Evolutionary conservation across 1,140 invertebrate species (phyloP).

Genomic region (Diprion similis): DNA sequence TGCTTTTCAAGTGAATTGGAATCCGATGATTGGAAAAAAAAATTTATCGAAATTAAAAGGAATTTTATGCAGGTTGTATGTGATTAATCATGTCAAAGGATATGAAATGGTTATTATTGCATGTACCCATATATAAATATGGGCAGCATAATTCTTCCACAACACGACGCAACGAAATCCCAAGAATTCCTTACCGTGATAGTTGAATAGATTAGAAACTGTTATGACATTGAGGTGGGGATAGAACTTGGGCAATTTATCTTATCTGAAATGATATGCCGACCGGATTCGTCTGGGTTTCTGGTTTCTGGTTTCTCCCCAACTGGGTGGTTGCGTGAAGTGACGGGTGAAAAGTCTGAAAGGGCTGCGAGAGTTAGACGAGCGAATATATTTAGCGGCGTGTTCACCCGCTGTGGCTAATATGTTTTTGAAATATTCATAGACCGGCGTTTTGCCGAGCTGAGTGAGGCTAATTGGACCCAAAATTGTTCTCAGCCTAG

Average conservation of each 20-base stretch:
- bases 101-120: too few relatives aligned
- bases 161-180: too few relatives aligned
- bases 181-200: not conserved
- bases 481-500: not conserved
- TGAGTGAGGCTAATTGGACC: not conserved
- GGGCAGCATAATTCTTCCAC: too few relatives aligned
- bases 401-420: not conserved
- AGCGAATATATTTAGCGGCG: not conserved
- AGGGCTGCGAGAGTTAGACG: not conserved
- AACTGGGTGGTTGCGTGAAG: not conserved
- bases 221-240: not conserved
- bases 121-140: too few relatives aligned
- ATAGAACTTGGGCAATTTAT: not conserved
- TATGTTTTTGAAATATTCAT: not conserved
- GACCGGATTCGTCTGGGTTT: not conserved
- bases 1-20: too few relatives aligned
- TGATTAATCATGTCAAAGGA: too few relatives aligned
- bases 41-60: too few relatives aligned
- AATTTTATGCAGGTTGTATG: too few relatives aligned
- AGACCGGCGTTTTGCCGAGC: not conserved
- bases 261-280: not conserved
- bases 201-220: slow-evolving; percentile 2
- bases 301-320: not conserved
- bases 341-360: not conserved
- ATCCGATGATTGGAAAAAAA: too few relatives aligned